Evolutionary conservation across 2,797 vertebrate genomes (phyloP).

Genomic region (Darevskia mixta): DNA sequence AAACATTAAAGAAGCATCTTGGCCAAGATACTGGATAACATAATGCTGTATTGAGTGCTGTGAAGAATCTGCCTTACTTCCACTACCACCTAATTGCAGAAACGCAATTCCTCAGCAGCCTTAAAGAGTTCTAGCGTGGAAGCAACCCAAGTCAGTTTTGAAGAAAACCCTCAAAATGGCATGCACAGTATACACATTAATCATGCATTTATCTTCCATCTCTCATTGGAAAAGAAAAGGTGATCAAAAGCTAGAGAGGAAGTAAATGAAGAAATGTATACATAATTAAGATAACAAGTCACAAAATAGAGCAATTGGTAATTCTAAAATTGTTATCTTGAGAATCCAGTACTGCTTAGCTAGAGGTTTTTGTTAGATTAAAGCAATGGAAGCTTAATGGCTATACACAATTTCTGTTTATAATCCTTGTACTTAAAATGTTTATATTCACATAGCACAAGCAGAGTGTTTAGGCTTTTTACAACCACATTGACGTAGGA

Average conservation of each 20-base stretch:
- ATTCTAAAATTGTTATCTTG: constrained; percentile 23
- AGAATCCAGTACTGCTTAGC: constrained; percentile 49
- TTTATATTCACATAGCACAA: constrained; percentile 48
- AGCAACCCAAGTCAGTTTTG: not conserved
- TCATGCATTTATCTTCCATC: constrained; percentile 31
- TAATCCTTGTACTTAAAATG: constrained; percentile 56
- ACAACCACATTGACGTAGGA: constrained; percentile 57
- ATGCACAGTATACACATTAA: not conserved
- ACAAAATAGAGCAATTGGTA: constrained; percentile 38
- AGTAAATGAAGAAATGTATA: constrained; percentile 13
- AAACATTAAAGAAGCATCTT: not conserved
- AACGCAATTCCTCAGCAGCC: not conserved
- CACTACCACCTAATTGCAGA: not conserved
- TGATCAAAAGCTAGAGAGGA: constrained; percentile 29
- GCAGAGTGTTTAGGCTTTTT: constrained; percentile 57
- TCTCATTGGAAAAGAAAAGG: not conserved
- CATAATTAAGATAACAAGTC: constrained; percentile 13
- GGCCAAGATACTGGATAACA: not conserved
- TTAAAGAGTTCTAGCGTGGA: no score
- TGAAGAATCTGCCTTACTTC: not conserved
- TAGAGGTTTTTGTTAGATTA: constrained; percentile 60
- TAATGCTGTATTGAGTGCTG: not conserved
- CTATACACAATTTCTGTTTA: constrained; percentile 57
- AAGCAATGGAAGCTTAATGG: constrained; percentile 45
- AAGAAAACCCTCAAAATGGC: not conserved